Conservation (phyloP, 2,113 vertebrate genomes). For the Rhinoderma darwinii region DNA sequence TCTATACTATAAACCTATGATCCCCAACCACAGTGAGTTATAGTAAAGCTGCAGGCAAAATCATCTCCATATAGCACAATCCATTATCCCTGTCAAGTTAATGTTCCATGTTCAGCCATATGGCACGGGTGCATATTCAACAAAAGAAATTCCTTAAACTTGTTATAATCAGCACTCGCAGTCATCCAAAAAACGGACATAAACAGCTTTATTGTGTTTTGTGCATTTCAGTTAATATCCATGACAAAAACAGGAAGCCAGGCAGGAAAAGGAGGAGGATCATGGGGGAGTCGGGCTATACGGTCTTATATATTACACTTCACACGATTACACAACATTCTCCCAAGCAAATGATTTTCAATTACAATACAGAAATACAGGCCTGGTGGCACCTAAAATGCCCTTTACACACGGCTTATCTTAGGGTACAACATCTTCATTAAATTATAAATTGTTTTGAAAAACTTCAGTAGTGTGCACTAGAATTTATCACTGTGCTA, state of each 20-base stretch:
- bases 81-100: conserved; percentile 91
- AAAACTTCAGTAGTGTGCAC: not conserved
- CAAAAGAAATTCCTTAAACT: conserved; percentile 89
- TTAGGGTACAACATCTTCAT: not conserved
- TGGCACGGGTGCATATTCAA: conserved; percentile 84
- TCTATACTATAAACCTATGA: conserved; percentile 79
- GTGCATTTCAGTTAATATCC: conserved; percentile 81
- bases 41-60: conserved; percentile 83
- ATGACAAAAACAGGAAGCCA: conserved; percentile 82
- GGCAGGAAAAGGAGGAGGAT: conserved; percentile 69
- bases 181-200: conserved; percentile 83
- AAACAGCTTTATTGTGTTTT: conserved; percentile 88
- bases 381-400: not conserved
- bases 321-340: conserved; percentile 70
- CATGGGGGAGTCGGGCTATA: conserved; percentile 56
- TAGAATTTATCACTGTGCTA: not conserved
- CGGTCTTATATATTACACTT: conserved; percentile 64
- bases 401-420: not conserved
- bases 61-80: conserved; percentile 86
- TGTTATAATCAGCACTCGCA: conserved; percentile 89
- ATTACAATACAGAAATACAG: conserved; percentile 69
- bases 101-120: conserved; percentile 92
- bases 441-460: not conserved
- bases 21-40: conserved; percentile 83
- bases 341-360: conserved; percentile 75